Base-by-base conservation (phyloP, 92 coral and sea anemone species). In the Muricea muricata region DNA sequence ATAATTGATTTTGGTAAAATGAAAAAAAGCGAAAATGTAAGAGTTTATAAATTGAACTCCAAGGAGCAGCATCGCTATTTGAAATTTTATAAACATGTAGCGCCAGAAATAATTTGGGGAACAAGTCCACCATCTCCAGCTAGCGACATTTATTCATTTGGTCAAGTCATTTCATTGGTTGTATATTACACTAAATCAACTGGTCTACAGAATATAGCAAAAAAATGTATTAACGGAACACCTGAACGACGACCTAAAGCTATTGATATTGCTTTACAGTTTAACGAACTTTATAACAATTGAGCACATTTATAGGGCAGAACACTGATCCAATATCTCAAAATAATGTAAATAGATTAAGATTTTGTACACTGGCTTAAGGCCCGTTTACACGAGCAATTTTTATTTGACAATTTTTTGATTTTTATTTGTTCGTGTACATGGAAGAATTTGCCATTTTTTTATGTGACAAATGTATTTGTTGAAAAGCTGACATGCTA, bases 1-100 rank as follows among this genome's bases (percentile, higher is more conserved):
- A 52, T 52, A 18, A 52, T 52, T 77, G 89, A 85, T 56, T 85
- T 85, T 52, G 85, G 89, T 13, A 85, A 85, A 54, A 79, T 74
- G 32, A 20, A 29, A 28, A 21, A 63, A 47, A 29, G 0, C 9
- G 65, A 42, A 23, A 32, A 40, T 68, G 88, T 74, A 28, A 50
- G 48, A 74, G 8, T 63, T 26, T 4, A 25, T 28, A 84, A 73
- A 72, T 25, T 47, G 30, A 84, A 52, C 4, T 50, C 75, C 6
- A 60, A 58, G 45, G 56, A 54, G 63, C 35, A 30, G 33, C 42
- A 47, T 58, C 70, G 35, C 39, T 84, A 81, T 52, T 6, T 52
- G 18, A 52, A 52, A 52, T 52, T 18, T 17, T 52, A 52, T 52
- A 52, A 52, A 52, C 60, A 52, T 70, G 60, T 84, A 40, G 88